A percentile compares a stretch with the other conserved stretches of the same genome.
These are phyloP conservation scores for Erebia aethiops DNA, from an alignment of 2,888 invertebrate genomes.

Conservation along the genomic window DNA sequence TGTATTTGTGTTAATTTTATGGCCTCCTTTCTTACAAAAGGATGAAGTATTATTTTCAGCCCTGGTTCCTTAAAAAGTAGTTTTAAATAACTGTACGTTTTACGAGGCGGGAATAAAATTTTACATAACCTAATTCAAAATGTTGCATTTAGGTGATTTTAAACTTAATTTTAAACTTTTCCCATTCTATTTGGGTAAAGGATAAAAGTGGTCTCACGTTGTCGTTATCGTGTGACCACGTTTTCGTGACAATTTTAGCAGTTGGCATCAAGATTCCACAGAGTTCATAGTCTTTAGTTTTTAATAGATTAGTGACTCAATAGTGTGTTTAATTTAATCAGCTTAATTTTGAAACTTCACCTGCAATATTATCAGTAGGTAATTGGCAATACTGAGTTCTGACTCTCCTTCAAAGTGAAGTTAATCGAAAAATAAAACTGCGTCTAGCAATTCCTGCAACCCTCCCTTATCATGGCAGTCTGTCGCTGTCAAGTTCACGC, in stretches of 20 bases:
- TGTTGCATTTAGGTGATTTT: not conserved
- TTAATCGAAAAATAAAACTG: constrained; percentile 44
- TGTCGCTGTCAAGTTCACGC: constrained; percentile 70
- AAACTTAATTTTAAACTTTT: constrained; percentile 1
- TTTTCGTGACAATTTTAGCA: constrained; percentile 27
- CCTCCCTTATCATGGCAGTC: constrained; percentile 51
- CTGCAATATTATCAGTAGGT: not conserved
- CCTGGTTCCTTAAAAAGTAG: constrained; percentile 10
- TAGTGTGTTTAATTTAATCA: constrained; percentile 16
- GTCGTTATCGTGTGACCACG: constrained; percentile 6
- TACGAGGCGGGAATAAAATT: not conserved
- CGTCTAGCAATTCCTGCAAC: constrained; percentile 46
- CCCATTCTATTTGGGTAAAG: constrained; percentile 7
- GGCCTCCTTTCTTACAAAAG: constrained; percentile 18
- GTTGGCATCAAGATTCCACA: constrained; percentile 22
- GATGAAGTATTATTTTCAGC: constrained; percentile 11
- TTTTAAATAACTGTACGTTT: constrained; percentile 2
- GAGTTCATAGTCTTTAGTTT: constrained; percentile 23
- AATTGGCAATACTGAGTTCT: too few relatives aligned
- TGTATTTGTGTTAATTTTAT: constrained; percentile 37
- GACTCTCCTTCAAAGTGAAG: not conserved
- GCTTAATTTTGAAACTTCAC: not conserved
- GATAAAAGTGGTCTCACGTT: constrained; percentile 6
- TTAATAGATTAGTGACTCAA: constrained; percentile 20
- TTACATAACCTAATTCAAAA: not conserved